A percentile compares a stretch with the other conserved stretches of the same genome.
phyloP scores from a whole-genome alignment of 2,113 vertebrate genomes.

The Myodes glareolus region DNA sequence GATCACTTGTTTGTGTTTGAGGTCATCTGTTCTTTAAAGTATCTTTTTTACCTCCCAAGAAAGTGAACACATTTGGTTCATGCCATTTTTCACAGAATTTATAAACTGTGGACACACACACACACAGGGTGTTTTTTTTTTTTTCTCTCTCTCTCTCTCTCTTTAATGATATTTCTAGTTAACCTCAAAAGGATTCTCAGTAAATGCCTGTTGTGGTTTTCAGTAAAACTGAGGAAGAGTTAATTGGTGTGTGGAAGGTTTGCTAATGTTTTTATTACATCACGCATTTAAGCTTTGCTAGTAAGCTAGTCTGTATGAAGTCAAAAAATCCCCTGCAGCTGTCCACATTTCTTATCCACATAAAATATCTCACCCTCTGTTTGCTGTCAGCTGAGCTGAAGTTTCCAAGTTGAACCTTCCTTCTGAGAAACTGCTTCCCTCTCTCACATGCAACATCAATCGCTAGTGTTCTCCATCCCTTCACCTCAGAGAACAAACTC shows the following conservation, averaged over 20 bases:
- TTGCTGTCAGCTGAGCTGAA: background rate
- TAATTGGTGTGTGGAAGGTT: background rate
- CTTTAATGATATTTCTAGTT: background rate
- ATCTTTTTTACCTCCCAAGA: background rate
- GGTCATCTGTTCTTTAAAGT: background rate
- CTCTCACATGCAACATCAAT: background rate
- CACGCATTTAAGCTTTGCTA: background rate
- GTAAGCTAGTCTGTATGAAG: background rate
- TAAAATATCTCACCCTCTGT: constrained; percentile 44
- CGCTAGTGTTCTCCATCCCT: background rate
- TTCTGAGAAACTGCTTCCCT: background rate
- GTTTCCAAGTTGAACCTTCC: background rate
- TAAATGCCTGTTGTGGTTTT: background rate
- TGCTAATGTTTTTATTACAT: background rate
- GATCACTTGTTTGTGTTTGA: background rate
- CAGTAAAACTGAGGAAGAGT: background rate
- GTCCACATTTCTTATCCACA: constrained; percentile 34
- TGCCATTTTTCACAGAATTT: background rate
- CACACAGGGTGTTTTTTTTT: too few relatives aligned
- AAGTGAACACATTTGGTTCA: constrained; percentile 20
- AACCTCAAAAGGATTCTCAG: background rate
- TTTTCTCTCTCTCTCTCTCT: background rate
- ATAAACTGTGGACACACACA: background rate
- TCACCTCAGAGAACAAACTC: background rate
- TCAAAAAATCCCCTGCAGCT: background rate